Percentiles rank a stretch among this genome's conserved stretches.
These are phyloP conservation scores for Crypturellus tataupa DNA, from an alignment of 2,797 vertebrate species.

Conservation along the genomic window DNA sequence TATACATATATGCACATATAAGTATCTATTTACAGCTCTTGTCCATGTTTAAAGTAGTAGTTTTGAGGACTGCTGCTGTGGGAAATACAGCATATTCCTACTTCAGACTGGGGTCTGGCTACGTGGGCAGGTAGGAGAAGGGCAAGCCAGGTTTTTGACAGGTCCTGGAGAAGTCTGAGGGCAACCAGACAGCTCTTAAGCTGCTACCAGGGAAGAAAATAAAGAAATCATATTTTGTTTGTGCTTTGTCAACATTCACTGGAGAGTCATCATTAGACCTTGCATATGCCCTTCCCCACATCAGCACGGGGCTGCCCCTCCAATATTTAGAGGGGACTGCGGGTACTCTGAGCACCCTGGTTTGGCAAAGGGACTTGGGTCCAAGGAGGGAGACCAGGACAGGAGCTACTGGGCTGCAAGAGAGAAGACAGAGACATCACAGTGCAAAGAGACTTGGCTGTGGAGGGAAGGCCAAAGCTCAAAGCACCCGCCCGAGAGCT, in stretches of 20 bases:
- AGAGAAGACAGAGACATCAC: neutral
- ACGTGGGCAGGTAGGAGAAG: neutral
- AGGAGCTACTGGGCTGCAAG: neutral
- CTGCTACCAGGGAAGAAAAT: constrained; percentile 20
- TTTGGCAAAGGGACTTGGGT: neutral
- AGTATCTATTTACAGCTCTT: neutral
- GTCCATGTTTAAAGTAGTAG: neutral
- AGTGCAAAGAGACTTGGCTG: neutral
- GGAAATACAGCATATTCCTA: neutral
- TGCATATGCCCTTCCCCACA: neutral
- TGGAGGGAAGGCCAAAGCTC: too few species aligned
- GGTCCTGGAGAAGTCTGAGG: neutral
- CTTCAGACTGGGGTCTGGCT: fast-evolving
- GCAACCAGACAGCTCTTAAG: neutral
- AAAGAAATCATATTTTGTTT: constrained; percentile 33
- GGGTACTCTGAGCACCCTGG: neutral
- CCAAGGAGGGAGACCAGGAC: neutral
- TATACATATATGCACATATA: fast-evolving
- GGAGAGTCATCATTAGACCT: neutral
- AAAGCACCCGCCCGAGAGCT: neutral
- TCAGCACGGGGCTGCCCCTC: neutral
- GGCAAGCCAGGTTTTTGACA: neutral
- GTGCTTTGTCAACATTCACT: neutral
- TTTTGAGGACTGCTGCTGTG: neutral
- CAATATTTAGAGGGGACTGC: neutral